phyloP scores from a whole-genome alignment of 1,140 invertebrate species.

The Tetragnatha versicolor region DNA sequence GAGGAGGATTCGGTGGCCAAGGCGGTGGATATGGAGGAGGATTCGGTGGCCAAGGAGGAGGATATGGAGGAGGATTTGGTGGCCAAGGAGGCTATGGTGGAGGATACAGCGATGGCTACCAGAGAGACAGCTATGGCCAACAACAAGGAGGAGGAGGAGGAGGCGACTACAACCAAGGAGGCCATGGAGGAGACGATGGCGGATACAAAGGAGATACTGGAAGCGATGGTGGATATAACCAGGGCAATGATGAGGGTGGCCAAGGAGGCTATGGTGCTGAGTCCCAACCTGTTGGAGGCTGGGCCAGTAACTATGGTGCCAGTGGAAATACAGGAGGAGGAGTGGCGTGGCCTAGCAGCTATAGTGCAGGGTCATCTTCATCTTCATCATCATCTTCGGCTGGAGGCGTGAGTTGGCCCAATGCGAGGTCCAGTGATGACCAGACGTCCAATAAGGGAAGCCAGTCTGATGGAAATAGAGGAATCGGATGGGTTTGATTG shows the following conservation, averaged over 20 bases:
- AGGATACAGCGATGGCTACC: too few species aligned
- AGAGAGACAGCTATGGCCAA: neutral
- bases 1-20: slow-evolving; percentile 1
- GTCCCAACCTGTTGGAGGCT: slow-evolving; percentile 4
- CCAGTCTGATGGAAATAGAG: slow-evolving; percentile 6
- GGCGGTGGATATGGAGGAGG: slow-evolving; percentile 9
- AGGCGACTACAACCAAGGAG: neutral
- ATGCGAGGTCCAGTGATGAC: neutral
- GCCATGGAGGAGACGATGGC: neutral
- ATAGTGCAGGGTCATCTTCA: neutral
- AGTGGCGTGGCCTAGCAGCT: slow-evolving; percentile 35
- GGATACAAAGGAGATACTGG: slow-evolving; percentile 10
- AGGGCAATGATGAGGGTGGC: neutral
- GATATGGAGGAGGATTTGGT: neutral
- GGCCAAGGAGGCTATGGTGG: too few species aligned
- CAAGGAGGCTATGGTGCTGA: slow-evolving; percentile 30
- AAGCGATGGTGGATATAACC: neutral
- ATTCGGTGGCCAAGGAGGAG: neutral
- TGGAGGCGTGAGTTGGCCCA: slow-evolving; percentile 8
- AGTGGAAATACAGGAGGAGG: slow-evolving; percentile 14
- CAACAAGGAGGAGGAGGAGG: neutral
- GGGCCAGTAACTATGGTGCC: slow-evolving; percentile 2
- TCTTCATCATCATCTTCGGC: neutral
- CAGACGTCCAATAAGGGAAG: neutral
- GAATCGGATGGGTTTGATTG: slow-evolving; percentile 47